Percentiles rank a stretch among this genome's conserved stretches.
Evolutionary conservation across 1,140 invertebrate genomes (phyloP).

Genomic region (Drosophila yakuba): DNA sequence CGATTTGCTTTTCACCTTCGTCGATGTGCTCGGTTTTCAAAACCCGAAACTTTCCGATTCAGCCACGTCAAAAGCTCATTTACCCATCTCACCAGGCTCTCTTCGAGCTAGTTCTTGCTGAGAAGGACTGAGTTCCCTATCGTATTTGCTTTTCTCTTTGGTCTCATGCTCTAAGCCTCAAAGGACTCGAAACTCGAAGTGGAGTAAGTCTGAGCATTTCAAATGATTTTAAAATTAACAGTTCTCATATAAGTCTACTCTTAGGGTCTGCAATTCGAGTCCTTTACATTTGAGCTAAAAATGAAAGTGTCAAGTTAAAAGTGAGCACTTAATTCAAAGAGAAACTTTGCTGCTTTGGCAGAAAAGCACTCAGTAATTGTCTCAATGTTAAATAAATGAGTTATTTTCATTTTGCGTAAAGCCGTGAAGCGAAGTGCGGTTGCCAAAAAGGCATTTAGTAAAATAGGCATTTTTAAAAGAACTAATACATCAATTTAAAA

Average conservation of each 20-base stretch:
- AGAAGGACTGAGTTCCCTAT: neutral
- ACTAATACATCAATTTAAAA: no score
- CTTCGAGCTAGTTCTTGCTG: neutral
- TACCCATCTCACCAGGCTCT: neutral
- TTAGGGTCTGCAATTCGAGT: neutral
- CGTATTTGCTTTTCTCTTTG: neutral
- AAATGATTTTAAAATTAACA: neutral
- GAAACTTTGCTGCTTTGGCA: neutral
- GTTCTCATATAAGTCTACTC: neutral
- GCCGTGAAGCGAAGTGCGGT: no score
- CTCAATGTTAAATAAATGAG: neutral
- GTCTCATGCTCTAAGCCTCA: neutral
- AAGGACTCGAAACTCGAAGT: no score
- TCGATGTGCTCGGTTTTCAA: neutral
- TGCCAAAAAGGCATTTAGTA: no score
- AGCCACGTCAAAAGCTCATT: conserved; percentile 2
- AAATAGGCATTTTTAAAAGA: no score
- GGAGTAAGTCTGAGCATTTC: neutral
- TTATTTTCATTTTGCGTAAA: no score
- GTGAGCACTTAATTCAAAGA: neutral
- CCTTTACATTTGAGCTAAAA: neutral
- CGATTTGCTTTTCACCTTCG: conserved; percentile 44
- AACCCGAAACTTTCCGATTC: conserved; percentile 1
- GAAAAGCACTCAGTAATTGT: neutral
- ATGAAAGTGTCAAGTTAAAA: neutral